Conservation (phyloP, 2,888 invertebrate species). For the Eupithecia subumbrata region DNA sequence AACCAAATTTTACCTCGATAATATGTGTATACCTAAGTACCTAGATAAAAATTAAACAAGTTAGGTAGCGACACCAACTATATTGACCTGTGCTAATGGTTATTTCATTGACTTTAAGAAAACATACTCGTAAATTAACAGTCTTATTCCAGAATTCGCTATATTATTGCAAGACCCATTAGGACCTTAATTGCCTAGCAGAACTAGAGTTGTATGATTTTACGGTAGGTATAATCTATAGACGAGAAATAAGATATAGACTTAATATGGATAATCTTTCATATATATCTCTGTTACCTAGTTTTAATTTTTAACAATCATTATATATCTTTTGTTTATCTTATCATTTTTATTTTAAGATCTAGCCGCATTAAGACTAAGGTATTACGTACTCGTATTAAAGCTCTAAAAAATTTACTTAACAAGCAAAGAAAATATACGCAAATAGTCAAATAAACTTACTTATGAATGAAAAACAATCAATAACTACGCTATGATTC, state of each 20-base stretch:
- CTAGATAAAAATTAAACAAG: not conserved
- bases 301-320: not conserved
- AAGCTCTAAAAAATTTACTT: not conserved
- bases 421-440: not conserved
- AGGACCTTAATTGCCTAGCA: too few species aligned
- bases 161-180: too few species aligned
- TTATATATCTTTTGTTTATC: not conserved
- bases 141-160: too few species aligned
- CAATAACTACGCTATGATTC: slow-evolving; percentile 7
- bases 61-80: too few species aligned
- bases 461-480: slow-evolving; percentile 34
- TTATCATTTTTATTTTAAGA: not conserved
- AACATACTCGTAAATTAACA: too few species aligned
- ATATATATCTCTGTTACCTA: not conserved
- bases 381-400: not conserved
- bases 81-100: too few species aligned
- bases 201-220: too few species aligned
- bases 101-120: too few species aligned
- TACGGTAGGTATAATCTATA: too few species aligned
- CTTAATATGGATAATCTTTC: too few species aligned
- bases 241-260: too few species aligned
- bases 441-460: slow-evolving; percentile 29
- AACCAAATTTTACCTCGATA: not conserved
- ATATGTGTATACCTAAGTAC: not conserved
- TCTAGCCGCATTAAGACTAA: not conserved